Conservation (phyloP, 2,888 invertebrate genomes). For the Muschampia plurimacula region DNA sequence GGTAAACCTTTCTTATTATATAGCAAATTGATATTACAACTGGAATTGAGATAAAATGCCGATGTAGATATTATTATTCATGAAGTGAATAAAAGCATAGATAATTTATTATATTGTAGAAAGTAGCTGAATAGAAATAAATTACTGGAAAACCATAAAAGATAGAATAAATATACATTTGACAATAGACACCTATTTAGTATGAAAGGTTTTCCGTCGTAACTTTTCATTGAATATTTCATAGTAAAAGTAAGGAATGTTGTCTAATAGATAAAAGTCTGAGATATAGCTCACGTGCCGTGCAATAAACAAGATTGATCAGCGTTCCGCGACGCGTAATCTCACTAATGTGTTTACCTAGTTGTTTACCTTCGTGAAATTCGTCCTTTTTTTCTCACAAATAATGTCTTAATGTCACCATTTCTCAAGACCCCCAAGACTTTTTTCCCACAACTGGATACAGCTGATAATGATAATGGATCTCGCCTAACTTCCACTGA, state of each 20-base stretch:
- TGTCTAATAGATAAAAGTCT: constrained; percentile 43
- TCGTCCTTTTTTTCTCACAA: constrained; percentile 61
- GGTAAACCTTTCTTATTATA: background rate
- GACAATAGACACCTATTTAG: background rate
- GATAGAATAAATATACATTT: background rate
- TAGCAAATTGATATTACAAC: too few relatives aligned
- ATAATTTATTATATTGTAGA: background rate
- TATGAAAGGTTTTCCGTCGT: background rate
- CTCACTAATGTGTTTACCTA: constrained; percentile 77
- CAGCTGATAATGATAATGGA: constrained; percentile 70
- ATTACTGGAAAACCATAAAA: background rate
- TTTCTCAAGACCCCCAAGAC: constrained; percentile 55
- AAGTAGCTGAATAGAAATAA: background rate
- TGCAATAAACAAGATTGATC: constrained; percentile 65
- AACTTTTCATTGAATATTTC: constrained; percentile 6
- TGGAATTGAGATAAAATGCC: too few relatives aligned
- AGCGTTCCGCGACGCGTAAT: constrained; percentile 60
- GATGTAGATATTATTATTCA: too few relatives aligned
- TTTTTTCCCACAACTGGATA: constrained; percentile 57
- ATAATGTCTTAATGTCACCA: constrained; percentile 64
- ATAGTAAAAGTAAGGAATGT: constrained; percentile 25
- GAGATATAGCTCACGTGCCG: constrained; percentile 24
- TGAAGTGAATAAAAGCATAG: too few relatives aligned
- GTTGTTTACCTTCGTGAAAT: constrained; percentile 58
- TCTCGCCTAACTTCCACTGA: constrained; percentile 46